Percentiles rank a stretch among this genome's conserved stretches.
Evolutionary conservation across 2,888 invertebrate genomes (phyloP).

Genomic region (Cryptophagus acutangulus): DNA sequence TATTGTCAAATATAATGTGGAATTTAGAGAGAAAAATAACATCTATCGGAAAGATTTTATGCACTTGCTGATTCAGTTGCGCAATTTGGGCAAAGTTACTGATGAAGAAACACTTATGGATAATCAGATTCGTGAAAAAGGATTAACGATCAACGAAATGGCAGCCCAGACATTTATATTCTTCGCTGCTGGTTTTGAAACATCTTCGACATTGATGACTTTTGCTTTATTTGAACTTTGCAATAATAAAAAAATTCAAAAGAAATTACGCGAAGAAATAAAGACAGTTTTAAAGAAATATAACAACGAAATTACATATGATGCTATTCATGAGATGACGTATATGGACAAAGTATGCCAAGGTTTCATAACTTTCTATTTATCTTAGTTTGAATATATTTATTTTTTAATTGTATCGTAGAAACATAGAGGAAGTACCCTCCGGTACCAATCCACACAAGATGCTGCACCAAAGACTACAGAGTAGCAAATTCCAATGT

Average conservation of each 20-base stretch:
- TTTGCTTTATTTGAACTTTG: constrained; percentile 24
- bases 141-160: constrained; percentile 15
- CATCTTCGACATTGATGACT: constrained; percentile 25
- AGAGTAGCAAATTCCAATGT: constrained; percentile 36
- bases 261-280: constrained; percentile 25
- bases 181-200: constrained; percentile 26
- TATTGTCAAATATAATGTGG: constrained; percentile 42
- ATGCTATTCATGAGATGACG: constrained; percentile 27
- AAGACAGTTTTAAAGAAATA: constrained; percentile 21
- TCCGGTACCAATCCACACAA: constrained; percentile 28
- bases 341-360: constrained; percentile 47
- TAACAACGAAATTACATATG: constrained; percentile 27
- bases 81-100: constrained; percentile 33
- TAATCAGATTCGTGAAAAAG: constrained; percentile 12
- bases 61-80: constrained; percentile 47
- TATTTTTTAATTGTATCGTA: constrained; percentile 23
- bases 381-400: constrained; percentile 1
- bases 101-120: constrained; percentile 22
- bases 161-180: constrained; percentile 25
- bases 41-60: constrained; percentile 50
- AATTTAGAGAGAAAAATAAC: constrained; percentile 39
- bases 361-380: constrained; percentile 31
- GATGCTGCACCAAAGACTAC: constrained; percentile 32
- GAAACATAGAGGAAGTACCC: constrained; percentile 44
- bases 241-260: constrained; percentile 21